Percentiles rank a stretch among this genome's conserved stretches.
phyloP scores from a whole-genome alignment of 2,888 invertebrate genomes.

The Lasioglossum malachurum region DNA sequence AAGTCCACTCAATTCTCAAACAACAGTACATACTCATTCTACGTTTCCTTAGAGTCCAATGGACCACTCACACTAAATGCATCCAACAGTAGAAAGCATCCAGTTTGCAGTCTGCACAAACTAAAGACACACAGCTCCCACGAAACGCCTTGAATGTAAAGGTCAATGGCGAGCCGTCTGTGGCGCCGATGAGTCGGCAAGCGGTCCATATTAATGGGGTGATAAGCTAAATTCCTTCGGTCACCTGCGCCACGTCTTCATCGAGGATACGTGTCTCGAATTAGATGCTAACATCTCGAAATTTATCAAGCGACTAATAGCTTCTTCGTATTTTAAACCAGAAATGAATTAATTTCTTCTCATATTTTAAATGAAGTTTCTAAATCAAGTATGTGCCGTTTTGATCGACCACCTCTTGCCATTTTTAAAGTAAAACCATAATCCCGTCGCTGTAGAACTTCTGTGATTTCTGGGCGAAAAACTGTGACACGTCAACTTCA shows the following conservation, averaged over 20 bases:
- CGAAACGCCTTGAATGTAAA: neutral
- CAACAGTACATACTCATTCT: neutral
- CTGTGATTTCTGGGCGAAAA: too few species aligned
- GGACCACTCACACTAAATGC: neutral
- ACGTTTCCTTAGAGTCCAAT: neutral
- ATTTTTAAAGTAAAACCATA: too few species aligned
- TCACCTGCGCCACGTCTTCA: neutral
- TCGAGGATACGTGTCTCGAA: neutral
- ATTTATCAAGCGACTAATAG: neutral
- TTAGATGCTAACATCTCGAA: neutral
- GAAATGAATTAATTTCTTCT: too few species aligned
- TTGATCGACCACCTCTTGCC: too few species aligned
- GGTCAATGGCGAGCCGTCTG: neutral
- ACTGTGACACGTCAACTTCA: too few species aligned
- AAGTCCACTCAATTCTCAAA: neutral
- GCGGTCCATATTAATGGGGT: constrained; percentile 7
- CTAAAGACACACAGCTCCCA: neutral
- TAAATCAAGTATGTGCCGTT: too few species aligned
- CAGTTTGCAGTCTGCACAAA: neutral
- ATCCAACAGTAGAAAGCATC: neutral
- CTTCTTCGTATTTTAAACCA: too few species aligned
- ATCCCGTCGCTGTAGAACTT: too few species aligned
- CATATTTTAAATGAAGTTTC: too few species aligned
- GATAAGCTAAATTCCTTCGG: neutral
- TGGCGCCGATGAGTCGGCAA: neutral